phyloP scores from a whole-genome alignment of 2,797 vertebrate species.

The Pampus argenteus region DNA sequence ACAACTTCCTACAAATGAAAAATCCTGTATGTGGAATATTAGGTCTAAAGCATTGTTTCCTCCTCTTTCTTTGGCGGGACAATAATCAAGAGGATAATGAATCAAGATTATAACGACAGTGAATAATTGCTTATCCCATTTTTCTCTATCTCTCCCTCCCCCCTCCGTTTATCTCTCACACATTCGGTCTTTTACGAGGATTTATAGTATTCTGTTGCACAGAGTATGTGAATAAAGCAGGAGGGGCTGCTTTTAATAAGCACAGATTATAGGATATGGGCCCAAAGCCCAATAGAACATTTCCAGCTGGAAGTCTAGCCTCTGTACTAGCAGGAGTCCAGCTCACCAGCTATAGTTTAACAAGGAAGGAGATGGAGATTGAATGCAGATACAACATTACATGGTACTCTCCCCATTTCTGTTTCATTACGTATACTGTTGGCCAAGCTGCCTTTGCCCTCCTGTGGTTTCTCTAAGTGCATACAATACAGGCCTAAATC shows the following conservation, averaged over 20 bases:
- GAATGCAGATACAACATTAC: constrained; percentile 75
- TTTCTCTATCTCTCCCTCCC: constrained; percentile 33
- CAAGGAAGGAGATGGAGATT: constrained; percentile 72
- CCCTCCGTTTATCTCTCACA: constrained; percentile 43
- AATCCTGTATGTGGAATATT: constrained; percentile 17
- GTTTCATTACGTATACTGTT: constrained; percentile 67
- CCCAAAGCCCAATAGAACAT: constrained; percentile 83
- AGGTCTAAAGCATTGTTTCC: constrained; percentile 30
- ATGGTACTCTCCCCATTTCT: constrained; percentile 70
- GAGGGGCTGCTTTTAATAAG: constrained; percentile 82
- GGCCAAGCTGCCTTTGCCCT: constrained; percentile 51
- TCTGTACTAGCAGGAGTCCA: constrained; percentile 61
- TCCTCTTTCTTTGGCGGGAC: constrained; percentile 40
- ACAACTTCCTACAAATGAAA: constrained; percentile 33
- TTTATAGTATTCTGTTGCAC: constrained; percentile 74
- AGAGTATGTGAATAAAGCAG: constrained; percentile 78
- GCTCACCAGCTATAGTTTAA: constrained; percentile 68
- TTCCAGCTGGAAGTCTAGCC: constrained; percentile 82
- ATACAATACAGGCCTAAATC: not conserved
- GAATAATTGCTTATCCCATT: constrained; percentile 60
- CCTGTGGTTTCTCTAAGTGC: not conserved
- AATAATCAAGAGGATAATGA: constrained; percentile 65
- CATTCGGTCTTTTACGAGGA: constrained; percentile 68
- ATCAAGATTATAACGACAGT: constrained; percentile 64
- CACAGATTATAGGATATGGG: constrained; percentile 84